Percentiles rank a stretch among this genome's conserved stretches.
These are phyloP conservation scores for Bettongia penicillata DNA, from an alignment of 2,113 vertebrate genomes.

Conservation along the genomic window DNA sequence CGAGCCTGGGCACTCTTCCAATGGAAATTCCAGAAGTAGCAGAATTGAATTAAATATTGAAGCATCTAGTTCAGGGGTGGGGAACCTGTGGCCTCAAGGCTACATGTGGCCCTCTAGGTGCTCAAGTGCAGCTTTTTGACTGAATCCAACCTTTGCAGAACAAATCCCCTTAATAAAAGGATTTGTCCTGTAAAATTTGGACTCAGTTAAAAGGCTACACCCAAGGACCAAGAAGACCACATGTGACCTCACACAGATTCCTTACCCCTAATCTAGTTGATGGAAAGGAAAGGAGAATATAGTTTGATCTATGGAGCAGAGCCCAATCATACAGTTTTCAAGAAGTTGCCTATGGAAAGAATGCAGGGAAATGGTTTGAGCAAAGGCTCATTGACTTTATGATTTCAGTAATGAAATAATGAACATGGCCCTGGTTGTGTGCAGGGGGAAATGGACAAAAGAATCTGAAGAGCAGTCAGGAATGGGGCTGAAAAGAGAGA, in stretches of 20 bases:
- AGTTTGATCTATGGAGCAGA: neutral
- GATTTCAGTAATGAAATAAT: neutral
- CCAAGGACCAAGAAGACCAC: no score
- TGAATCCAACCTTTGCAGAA: no score
- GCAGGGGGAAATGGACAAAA: neutral
- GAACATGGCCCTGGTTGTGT: neutral
- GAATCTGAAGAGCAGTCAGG: neutral
- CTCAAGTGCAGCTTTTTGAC: no score
- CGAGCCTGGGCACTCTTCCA: neutral
- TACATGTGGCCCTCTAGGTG: no score
- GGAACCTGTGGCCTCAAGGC: no score
- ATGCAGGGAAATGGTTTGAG: neutral
- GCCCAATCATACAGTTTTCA: neutral
- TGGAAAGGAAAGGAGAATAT: neutral
- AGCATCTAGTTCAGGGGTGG: neutral
- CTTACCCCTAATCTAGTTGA: neutral
- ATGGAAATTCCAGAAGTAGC: neutral
- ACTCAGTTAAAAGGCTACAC: no score
- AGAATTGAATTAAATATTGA: neutral
- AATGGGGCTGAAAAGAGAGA: neutral
- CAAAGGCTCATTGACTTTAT: neutral
- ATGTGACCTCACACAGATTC: no score
- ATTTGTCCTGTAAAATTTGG: no score
- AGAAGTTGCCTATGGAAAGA: neutral
- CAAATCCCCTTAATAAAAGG: no score